Conservation (phyloP, 2,888 invertebrate genomes). For the Drosophila hamatofila region DNA sequence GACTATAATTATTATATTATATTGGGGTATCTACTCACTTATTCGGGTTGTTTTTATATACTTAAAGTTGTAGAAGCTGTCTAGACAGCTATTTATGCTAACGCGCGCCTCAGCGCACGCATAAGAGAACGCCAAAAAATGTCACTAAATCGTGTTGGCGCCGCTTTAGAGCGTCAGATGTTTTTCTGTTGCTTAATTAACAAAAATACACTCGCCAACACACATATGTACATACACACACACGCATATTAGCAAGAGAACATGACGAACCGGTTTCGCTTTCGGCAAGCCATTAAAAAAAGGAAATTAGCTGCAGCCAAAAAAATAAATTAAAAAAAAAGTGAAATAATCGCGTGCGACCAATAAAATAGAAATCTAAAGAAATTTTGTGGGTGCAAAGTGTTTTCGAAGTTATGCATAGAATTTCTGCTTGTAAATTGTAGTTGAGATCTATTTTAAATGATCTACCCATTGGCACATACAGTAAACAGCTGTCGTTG, state of each 20-base stretch:
- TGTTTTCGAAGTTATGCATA: constrained; percentile 34
- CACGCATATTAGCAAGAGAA: constrained; percentile 52
- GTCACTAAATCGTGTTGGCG: constrained; percentile 26
- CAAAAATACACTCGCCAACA: constrained; percentile 26
- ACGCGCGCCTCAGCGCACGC: constrained; percentile 10
- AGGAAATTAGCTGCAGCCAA: constrained; percentile 61
- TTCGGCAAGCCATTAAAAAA: constrained; percentile 48
- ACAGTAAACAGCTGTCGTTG: constrained; percentile 60
- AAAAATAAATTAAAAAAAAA: constrained; percentile 21
- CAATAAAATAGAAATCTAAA: constrained; percentile 7
- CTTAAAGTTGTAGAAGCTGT: too few species aligned
- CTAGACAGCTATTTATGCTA: constrained; percentile 2
- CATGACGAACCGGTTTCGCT: constrained; percentile 73
- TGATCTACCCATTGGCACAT: constrained; percentile 34
- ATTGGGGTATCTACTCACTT: neutral
- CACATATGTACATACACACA: neutral
- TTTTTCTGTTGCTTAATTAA: constrained; percentile 61
- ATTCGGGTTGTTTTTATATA: neutral
- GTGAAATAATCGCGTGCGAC: constrained; percentile 19
- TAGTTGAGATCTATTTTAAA: constrained; percentile 46
- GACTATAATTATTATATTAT: neutral
- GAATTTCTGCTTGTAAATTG: constrained; percentile 23
- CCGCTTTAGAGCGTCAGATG: constrained; percentile 26
- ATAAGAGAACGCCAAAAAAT: constrained; percentile 3
- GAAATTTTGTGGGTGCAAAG: constrained; percentile 50